These are phyloP conservation scores for Ciconia maguari DNA, from an alignment of 2,113 vertebrate genomes.

Conservation along the genomic window DNA sequence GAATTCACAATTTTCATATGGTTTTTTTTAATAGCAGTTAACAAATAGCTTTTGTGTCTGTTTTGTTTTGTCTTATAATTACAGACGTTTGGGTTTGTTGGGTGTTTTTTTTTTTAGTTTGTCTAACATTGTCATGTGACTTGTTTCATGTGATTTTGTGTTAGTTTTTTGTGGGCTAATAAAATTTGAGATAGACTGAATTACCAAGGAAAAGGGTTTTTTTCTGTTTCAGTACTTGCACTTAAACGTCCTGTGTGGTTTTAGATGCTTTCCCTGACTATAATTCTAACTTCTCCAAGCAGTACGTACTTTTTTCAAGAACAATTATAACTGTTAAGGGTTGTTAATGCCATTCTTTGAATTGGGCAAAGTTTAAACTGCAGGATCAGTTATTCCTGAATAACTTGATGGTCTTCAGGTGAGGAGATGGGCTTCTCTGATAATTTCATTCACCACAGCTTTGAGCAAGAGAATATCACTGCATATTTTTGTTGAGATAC, in stretches of 20 bases:
- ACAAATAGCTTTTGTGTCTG: background rate
- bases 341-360: background rate
- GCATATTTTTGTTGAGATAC: fast-evolving
- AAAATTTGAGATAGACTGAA: background rate
- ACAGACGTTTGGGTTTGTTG: background rate
- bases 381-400: background rate
- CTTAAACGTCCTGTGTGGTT: background rate
- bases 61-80: background rate
- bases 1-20: background rate
- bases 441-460: background rate
- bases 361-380: background rate
- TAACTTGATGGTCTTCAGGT: background rate
- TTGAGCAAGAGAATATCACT: background rate
- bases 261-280: background rate
- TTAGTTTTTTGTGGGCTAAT: background rate
- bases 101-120: background rate
- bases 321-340: background rate
- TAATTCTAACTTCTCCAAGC: background rate
- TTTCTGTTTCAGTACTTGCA: background rate
- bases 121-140: background rate
- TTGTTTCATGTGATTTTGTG: background rate
- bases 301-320: fast-evolving
- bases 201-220: background rate
- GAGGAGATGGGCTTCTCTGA: background rate
- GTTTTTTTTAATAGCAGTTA: background rate